These are phyloP conservation scores for Triplophysa rosa DNA, from an alignment of 2,113 vertebrate genomes.

Conservation along the genomic window DNA sequence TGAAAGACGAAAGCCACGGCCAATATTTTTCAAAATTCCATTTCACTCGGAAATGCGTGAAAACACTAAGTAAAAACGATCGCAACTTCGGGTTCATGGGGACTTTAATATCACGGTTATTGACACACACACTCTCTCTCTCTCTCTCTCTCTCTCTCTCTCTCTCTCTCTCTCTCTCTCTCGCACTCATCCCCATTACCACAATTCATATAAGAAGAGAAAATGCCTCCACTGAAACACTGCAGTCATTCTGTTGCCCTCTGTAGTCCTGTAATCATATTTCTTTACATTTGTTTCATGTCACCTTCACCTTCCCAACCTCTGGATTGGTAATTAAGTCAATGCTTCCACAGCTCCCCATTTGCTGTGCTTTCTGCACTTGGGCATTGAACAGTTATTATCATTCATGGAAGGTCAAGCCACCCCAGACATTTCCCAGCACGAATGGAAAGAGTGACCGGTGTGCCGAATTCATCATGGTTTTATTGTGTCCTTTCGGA, in stretches of 20 bases:
- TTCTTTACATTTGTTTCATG: conserved; percentile 45
- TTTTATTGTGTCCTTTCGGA: conserved; percentile 46
- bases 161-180: too few species aligned
- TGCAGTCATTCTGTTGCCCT: conserved; percentile 35
- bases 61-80: too few species aligned
- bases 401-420: conserved; percentile 49
- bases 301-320: conserved; percentile 28
- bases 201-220: conserved; percentile 25
- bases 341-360: conserved; percentile 29
- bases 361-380: conserved; percentile 41
- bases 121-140: too few species aligned
- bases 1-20: too few species aligned
- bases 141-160: too few species aligned
- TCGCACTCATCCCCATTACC: conserved; percentile 3
- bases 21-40: too few species aligned
- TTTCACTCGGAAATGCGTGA: too few species aligned
- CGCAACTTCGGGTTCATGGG: too few species aligned
- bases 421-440: conserved; percentile 48
- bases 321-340: conserved; percentile 57
- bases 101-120: too few species aligned
- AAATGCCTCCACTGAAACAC: conserved; percentile 15
- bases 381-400: conserved; percentile 33
- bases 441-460: conserved; percentile 50
- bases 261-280: conserved; percentile 39
- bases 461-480: conserved; percentile 61